phyloP scores from a whole-genome alignment of 1,140 invertebrate genomes.

The Cydia fagiglandana region DNA sequence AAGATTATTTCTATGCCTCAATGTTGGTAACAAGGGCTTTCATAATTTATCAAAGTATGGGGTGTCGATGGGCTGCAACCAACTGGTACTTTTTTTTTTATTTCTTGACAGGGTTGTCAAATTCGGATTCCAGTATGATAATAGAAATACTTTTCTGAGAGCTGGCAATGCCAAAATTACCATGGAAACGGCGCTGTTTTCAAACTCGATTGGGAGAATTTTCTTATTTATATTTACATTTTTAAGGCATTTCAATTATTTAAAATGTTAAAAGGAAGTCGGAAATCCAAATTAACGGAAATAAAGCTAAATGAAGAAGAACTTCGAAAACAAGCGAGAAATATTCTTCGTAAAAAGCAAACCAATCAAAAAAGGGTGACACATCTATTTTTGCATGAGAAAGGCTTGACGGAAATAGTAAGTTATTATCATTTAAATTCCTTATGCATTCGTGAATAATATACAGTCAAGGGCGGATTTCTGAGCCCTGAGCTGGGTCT shows the following conservation, averaged over 20 bases:
- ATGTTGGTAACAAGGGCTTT: no score
- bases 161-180: slow-evolving; percentile 36
- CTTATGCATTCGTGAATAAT: background rate
- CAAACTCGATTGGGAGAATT: slow-evolving; percentile 49
- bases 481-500: no score
- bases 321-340: slow-evolving; percentile 64
- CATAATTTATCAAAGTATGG: no score
- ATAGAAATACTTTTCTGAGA: background rate
- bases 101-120: background rate
- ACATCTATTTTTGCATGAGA: slow-evolving; percentile 73
- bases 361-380: slow-evolving; percentile 54
- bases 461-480: no score
- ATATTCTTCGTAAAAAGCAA: slow-evolving; percentile 54
- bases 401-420: slow-evolving; percentile 65
- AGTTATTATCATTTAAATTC: slow-evolving; percentile 35
- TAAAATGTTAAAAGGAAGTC: background rate
- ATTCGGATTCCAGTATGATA: slow-evolving; percentile 13
- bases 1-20: no score
- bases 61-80: no score
- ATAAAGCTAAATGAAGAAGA: slow-evolving; percentile 49
- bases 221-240: slow-evolving; percentile 16
- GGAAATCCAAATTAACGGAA: slow-evolving; percentile 39
- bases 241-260: background rate
- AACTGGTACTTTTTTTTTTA: background rate
- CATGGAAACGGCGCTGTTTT: slow-evolving; percentile 45